These are phyloP conservation scores for Rhorus exstirpatorius DNA, from an alignment of 2,888 invertebrate species.

Conservation along the genomic window DNA sequence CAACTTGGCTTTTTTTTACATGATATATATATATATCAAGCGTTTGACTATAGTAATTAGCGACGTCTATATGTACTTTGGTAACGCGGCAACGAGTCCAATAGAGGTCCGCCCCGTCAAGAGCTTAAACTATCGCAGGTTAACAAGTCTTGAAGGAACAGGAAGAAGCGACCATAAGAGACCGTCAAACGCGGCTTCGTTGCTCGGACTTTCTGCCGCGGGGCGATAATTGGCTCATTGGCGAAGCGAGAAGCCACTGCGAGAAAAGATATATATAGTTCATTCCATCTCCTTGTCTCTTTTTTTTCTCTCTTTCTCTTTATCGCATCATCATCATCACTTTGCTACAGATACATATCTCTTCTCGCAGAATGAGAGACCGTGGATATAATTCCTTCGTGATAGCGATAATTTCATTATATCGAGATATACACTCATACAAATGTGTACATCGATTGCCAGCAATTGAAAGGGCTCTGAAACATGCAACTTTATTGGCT, in stretches of 20 bases:
- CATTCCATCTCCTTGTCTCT: slow-evolving; percentile 1
- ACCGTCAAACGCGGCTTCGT: slow-evolving; percentile 31
- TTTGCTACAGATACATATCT: slow-evolving; percentile 29
- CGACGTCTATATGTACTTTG: slow-evolving; percentile 24
- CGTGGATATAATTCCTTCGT: slow-evolving; percentile 30
- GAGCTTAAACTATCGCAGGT: slow-evolving; percentile 56
- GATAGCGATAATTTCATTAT: slow-evolving; percentile 58
- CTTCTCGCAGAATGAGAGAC: background rate
- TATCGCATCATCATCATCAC: slow-evolving; percentile 15
- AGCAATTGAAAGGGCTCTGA: no score
- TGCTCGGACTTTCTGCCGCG: slow-evolving; percentile 25
- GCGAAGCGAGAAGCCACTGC: slow-evolving; percentile 41
- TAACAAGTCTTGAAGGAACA: slow-evolving; percentile 49
- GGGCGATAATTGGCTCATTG: slow-evolving; percentile 72
- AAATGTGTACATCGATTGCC: no score
- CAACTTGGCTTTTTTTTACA: no score
- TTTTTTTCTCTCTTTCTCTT: background rate
- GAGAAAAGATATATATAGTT: slow-evolving; percentile 41
- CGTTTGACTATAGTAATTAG: no score
- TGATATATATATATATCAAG: no score
- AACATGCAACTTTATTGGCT: no score
- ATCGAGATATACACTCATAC: no score
- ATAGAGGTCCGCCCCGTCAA: slow-evolving; percentile 30
- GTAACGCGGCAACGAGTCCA: slow-evolving; percentile 11
- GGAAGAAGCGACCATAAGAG: slow-evolving; percentile 54